Evolutionary conservation across 1,140 invertebrate genomes (phyloP), one percentile per base, ranked within the genome.

Genomic region (Thaumetopoea pityocampa): DNA sequence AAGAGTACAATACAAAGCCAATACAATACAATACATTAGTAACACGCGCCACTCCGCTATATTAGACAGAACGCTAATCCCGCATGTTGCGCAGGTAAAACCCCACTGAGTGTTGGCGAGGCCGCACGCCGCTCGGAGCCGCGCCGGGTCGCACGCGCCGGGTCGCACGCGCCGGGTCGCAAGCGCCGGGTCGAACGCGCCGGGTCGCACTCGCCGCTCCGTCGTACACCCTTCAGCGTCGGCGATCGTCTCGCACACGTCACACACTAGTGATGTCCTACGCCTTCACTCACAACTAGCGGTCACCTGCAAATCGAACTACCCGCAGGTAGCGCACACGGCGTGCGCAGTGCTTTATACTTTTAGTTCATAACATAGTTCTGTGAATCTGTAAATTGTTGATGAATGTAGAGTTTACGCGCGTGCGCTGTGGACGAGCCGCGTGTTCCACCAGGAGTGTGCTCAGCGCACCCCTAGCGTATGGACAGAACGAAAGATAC

Each of bases 21-120:
- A n/a, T n/a, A n/a, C n/a, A n/a, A n/a, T n/a, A n/a, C n/a, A n/a
- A n/a, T n/a, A n/a, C n/a, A n/a, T n/a, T n/a, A n/a, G n/a, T n/a
- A n/a, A n/a, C n/a, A n/a, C n/a, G n/a, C n/a, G n/a, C n/a, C 32
- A 8, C 5, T 37, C 19, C 20, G 12, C 15, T 11, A 16, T 24
- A 5, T 30, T 34, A 5, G n/a, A 35, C 11, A 34, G 14, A 10
- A 37, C n/a, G 11, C 27, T 12, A 23, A 6, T 38, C 9, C 0
- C 46, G 7, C 23, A n/a, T 23, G 16, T 14, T 43, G 22, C 33
- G 20, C 58, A 82, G 78, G 71, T 82, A 55, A 82, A 82, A 55
- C 78, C 78, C 48, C 76, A 82, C 61, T 82, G 63, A 82, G 57
- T 61, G 48, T 58, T 53, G 60, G 57, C 61, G 59, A 57, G 54